Conservation (phyloP, 2,888 invertebrate genomes). For the Ctena decussata region DNA sequence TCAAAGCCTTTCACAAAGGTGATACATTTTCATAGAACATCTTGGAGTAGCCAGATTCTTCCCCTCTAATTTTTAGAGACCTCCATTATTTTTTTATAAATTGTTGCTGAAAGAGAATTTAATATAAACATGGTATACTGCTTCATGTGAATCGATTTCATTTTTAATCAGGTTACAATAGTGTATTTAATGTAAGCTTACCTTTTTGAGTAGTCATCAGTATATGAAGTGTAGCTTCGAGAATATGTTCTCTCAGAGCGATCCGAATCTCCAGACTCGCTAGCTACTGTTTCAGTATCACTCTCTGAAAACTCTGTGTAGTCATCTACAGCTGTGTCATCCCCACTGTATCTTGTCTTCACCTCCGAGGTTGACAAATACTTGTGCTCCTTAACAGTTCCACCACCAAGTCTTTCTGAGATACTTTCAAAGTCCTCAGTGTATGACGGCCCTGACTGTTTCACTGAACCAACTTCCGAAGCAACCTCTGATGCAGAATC, state of each 20-base stretch:
- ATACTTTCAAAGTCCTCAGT: constrained; percentile 82
- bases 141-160: too few relatives aligned
- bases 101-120: too few relatives aligned
- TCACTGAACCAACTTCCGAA: constrained; percentile 66
- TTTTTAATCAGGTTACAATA: too few relatives aligned
- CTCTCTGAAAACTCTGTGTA: constrained; percentile 76
- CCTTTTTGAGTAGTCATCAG: constrained; percentile 14
- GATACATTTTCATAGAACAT: too few relatives aligned
- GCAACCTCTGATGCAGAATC: constrained; percentile 70
- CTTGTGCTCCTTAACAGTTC: constrained; percentile 49
- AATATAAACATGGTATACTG: too few relatives aligned
- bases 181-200: too few relatives aligned
- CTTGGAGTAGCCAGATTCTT: too few relatives aligned
- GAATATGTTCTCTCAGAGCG: not conserved
- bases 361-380: constrained; percentile 69
- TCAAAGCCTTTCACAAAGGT: too few relatives aligned
- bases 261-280: not conserved
- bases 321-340: constrained; percentile 72
- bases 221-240: not conserved
- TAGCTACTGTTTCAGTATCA: constrained; percentile 58
- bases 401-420: constrained; percentile 72
- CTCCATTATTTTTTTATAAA: too few relatives aligned
- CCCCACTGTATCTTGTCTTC: constrained; percentile 68
- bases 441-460: constrained; percentile 65
- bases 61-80: too few relatives aligned